phyloP scores from a whole-genome alignment of 2,113 vertebrate genomes.

The Ciconia maguari region DNA sequence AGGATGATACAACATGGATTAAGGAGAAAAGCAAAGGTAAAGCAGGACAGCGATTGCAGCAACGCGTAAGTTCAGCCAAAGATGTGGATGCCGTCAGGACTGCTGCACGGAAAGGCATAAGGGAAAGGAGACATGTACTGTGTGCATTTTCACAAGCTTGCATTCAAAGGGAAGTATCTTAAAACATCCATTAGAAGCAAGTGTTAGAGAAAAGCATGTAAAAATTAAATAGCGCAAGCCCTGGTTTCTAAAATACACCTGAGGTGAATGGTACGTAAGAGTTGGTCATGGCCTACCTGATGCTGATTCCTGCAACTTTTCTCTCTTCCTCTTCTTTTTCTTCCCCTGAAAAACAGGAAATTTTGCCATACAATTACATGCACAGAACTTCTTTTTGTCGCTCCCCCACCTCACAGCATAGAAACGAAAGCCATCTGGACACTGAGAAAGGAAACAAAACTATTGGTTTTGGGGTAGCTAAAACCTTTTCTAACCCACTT shows the following conservation, averaged over 20 bases:
- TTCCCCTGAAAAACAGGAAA: constrained; percentile 89
- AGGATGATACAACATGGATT: background rate
- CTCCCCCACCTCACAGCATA: background rate
- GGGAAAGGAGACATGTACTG: background rate
- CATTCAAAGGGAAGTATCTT: background rate
- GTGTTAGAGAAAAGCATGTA: background rate
- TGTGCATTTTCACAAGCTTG: background rate
- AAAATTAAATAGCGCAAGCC: background rate
- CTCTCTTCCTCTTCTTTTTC: constrained; percentile 99
- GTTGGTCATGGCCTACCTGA: constrained; percentile 80
- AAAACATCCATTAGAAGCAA: background rate
- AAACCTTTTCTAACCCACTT: background rate
- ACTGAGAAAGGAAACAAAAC: background rate
- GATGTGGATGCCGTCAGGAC: background rate
- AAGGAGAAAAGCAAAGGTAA: background rate
- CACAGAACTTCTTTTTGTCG: background rate
- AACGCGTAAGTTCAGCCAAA: background rate
- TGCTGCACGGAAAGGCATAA: background rate
- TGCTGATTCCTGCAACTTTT: constrained; percentile 96
- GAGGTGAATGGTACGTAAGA: background rate
- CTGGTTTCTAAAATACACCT: background rate
- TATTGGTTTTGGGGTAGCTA: background rate
- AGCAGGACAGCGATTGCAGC: background rate
- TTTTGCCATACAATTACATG: background rate
- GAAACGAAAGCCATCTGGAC: background rate